Conservation (phyloP, 2,113 vertebrate species). For the Mirza zaza region DNA sequence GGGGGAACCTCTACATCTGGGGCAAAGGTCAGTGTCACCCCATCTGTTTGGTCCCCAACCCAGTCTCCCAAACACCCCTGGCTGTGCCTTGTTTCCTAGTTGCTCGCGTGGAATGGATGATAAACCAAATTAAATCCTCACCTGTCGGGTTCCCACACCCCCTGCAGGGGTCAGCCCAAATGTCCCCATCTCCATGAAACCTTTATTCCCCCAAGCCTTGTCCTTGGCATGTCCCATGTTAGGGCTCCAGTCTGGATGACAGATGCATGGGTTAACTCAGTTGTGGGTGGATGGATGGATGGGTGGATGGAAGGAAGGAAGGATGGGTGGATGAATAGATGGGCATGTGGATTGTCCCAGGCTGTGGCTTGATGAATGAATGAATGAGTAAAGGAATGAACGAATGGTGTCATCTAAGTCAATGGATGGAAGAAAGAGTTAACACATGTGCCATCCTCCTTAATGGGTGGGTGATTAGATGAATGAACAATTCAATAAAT, state of each 20-base stretch:
- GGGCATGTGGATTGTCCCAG: background rate
- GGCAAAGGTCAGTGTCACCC: conserved; percentile 88
- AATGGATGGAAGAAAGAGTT: background rate
- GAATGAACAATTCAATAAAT: background rate
- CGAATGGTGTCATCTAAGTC: background rate
- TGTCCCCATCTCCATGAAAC: background rate
- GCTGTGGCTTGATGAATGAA: background rate
- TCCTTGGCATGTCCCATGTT: background rate
- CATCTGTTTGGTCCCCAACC: background rate
- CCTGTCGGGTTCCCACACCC: background rate
- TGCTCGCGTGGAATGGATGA: background rate
- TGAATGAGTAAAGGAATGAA: background rate
- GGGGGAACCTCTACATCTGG: conserved; percentile 94
- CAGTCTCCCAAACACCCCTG: background rate
- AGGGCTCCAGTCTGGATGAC: background rate
- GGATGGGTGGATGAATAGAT: no score
- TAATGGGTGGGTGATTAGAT: background rate
- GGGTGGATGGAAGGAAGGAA: no score
- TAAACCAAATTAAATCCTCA: background rate
- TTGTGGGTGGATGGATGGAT: background rate
- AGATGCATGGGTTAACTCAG: background rate
- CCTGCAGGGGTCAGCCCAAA: background rate
- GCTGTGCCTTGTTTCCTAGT: background rate
- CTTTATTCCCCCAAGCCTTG: background rate
- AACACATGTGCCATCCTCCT: background rate